A percentile compares a stretch with the other conserved stretches of the same genome.
phyloP scores from a whole-genome alignment of 2,888 invertebrate genomes.

The Pandemis corylana region DNA sequence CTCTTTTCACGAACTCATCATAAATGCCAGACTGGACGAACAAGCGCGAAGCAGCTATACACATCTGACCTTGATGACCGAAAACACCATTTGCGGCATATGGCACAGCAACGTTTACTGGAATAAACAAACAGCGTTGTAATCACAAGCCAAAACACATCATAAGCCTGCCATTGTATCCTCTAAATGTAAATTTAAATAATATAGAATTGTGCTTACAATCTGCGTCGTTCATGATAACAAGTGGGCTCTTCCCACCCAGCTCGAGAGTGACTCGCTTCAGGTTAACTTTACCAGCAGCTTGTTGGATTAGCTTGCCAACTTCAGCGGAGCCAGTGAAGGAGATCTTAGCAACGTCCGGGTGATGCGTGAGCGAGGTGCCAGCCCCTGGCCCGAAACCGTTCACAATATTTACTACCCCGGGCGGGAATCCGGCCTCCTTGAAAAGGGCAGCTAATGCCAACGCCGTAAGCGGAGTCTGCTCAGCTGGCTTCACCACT shows the following conservation, averaged over 20 bases:
- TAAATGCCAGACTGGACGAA: slow-evolving; percentile 86
- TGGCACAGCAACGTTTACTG: slow-evolving; percentile 63
- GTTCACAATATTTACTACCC: slow-evolving; percentile 95
- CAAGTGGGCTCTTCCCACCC: slow-evolving; percentile 94
- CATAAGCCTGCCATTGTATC: neutral
- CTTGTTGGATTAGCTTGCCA: slow-evolving; percentile 86
- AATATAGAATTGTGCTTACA: slow-evolving; percentile 75
- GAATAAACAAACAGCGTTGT: neutral
- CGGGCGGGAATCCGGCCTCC: slow-evolving; percentile 95
- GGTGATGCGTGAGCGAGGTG: slow-evolving; percentile 89
- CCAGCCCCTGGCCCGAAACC: slow-evolving; percentile 93
- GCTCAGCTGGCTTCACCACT: slow-evolving; percentile 96
- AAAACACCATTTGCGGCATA: slow-evolving; percentile 61
- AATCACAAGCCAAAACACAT: neutral
- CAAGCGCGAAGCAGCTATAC: slow-evolving; percentile 66
- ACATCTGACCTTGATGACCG: slow-evolving; percentile 63
- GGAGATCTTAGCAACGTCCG: slow-evolving; percentile 93
- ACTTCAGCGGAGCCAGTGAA: slow-evolving; percentile 85
- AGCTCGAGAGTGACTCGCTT: slow-evolving; percentile 93
- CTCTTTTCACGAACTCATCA: slow-evolving; percentile 91
- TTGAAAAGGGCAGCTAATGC: slow-evolving; percentile 92
- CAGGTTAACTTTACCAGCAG: slow-evolving; percentile 90
- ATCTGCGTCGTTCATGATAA: slow-evolving; percentile 92
- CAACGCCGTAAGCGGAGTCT: slow-evolving; percentile 95
- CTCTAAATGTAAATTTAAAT: neutral